A percentile compares a stretch with the other conserved stretches of the same genome.
phyloP scores from a whole-genome alignment of 2,797 vertebrate species.

The Onychomys leucogaster region DNA sequence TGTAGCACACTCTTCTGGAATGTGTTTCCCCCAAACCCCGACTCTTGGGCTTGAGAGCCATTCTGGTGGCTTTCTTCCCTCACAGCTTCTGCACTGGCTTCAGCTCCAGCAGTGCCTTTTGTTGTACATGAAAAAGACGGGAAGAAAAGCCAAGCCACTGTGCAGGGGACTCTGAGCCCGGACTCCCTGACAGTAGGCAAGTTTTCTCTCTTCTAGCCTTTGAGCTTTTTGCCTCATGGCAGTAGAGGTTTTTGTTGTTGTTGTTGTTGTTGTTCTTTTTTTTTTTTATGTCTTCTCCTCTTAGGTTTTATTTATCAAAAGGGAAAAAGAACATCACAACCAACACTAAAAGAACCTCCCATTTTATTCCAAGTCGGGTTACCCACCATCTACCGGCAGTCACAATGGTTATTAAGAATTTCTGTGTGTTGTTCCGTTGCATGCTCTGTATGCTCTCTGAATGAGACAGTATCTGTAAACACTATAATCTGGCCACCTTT shows the following conservation, averaged over 20 bases:
- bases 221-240: not conserved
- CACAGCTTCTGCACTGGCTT: not conserved
- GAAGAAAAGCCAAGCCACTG: not conserved
- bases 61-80: conserved; percentile 25
- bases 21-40: not conserved
- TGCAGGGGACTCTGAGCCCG: not conserved
- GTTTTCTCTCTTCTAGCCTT: not conserved
- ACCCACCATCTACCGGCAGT: not conserved
- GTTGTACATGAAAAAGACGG: not conserved
- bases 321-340: conserved; percentile 5
- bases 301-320: not conserved
- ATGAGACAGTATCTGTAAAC: not conserved
- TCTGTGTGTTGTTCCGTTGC: not conserved
- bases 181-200: not conserved
- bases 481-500: not conserved
- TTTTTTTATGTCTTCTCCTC: not conserved
- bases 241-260: not conserved
- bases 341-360: not conserved
- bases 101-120: not conserved
- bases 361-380: conserved; percentile 17
- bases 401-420: not conserved
- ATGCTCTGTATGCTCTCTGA: not conserved
- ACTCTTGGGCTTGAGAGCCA: not conserved
- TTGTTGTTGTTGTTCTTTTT: not conserved
- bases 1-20: not conserved